Evolutionary conservation across 2,888 invertebrate genomes (phyloP).

Genomic region (Pterostichus niger): DNA sequence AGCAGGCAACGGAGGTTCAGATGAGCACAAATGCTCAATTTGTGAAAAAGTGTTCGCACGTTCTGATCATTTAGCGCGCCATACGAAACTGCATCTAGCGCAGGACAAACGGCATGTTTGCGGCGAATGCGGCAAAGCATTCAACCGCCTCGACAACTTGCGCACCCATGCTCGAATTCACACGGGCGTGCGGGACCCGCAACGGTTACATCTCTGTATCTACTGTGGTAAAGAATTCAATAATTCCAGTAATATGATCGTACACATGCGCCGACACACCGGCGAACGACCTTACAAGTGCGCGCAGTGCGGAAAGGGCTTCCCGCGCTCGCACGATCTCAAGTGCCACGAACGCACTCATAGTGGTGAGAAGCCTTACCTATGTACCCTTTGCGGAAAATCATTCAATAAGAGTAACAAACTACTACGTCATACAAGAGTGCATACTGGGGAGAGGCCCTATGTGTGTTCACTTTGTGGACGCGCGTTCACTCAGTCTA

Average conservation of each 20-base stretch:
- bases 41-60: slow-evolving; percentile 75
- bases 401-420: slow-evolving; percentile 78
- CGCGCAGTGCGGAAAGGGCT: slow-evolving; percentile 76
- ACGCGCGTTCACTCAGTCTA: slow-evolving; percentile 84
- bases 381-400: slow-evolving; percentile 76
- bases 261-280: slow-evolving; percentile 77
- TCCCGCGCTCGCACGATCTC: slow-evolving; percentile 77
- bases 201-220: slow-evolving; percentile 76
- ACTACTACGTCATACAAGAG: slow-evolving; percentile 76
- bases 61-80: slow-evolving; percentile 83
- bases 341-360: slow-evolving; percentile 77
- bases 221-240: slow-evolving; percentile 78
- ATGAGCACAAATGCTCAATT: slow-evolving; percentile 75
- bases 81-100: slow-evolving; percentile 81
- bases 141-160: slow-evolving; percentile 78
- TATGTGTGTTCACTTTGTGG: slow-evolving; percentile 77
- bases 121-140: slow-evolving; percentile 82
- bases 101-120: slow-evolving; percentile 79
- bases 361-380: slow-evolving; percentile 77
- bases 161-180: slow-evolving; percentile 76
- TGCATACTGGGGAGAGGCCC: slow-evolving; percentile 77
- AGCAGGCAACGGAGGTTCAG: slow-evolving; percentile 70
- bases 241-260: slow-evolving; percentile 78
- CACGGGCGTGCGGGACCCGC: slow-evolving; percentile 75
- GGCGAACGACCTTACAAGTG: slow-evolving; percentile 77